Evolutionary conservation across 2,797 vertebrate species (phyloP).

Genomic region (Capromys pilorides): DNA sequence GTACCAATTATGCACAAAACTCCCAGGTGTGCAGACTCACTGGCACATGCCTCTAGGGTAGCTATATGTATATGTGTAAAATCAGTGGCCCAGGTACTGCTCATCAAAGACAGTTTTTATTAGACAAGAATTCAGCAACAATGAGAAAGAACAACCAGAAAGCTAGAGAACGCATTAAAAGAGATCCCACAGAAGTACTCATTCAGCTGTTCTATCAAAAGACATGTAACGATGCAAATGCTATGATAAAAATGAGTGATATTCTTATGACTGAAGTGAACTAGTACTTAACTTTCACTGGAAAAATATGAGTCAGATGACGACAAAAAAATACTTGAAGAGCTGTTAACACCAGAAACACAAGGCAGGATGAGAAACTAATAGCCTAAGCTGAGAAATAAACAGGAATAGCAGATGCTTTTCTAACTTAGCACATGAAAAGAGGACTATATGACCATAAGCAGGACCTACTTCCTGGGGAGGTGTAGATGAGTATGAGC

Average conservation of each 20-base stretch:
- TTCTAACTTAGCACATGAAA: neutral
- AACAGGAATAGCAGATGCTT: neutral
- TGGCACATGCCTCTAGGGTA: neutral
- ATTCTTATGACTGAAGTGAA: neutral
- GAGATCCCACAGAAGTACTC: neutral
- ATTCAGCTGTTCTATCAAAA: neutral
- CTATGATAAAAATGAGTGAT: neutral
- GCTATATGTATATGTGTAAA: neutral
- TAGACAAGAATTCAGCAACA: neutral
- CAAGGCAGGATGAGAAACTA: neutral
- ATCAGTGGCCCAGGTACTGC: neutral
- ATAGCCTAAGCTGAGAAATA: conserved; percentile 46
- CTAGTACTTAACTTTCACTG: neutral
- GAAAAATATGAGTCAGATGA: neutral
- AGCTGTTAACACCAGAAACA: neutral
- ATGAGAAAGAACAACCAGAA: neutral
- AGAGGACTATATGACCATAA: neutral
- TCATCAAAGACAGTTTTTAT: neutral
- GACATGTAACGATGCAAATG: neutral
- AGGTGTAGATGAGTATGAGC: neutral
- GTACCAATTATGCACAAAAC: neutral
- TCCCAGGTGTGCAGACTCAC: neutral
- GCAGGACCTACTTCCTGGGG: neutral
- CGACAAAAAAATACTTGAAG: neutral
- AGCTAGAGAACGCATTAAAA: neutral